Evolutionary conservation across 2,888 invertebrate genomes (phyloP).

Genomic region (Pachliopta kotzebuea): DNA sequence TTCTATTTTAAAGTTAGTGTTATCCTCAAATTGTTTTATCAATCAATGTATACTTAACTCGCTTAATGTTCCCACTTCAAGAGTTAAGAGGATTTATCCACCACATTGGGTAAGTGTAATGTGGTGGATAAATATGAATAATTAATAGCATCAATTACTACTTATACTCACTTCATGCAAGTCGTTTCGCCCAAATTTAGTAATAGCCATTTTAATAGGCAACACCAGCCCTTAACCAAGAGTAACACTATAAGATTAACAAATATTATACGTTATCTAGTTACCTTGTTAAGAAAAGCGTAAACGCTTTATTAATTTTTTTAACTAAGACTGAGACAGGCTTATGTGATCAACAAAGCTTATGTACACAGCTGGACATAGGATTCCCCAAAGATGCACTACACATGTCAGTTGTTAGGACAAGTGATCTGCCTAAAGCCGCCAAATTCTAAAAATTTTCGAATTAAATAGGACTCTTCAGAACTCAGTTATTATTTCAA

Average conservation of each 20-base stretch:
- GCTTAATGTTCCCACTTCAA: too few relatives aligned
- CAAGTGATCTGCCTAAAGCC: too few relatives aligned
- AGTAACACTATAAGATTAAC: not conserved
- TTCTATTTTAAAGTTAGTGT: too few relatives aligned
- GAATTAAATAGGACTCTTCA: too few relatives aligned
- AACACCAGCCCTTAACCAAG: not conserved
- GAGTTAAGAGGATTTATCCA: too few relatives aligned
- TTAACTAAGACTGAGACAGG: not conserved
- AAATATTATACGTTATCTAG: constrained; percentile 4
- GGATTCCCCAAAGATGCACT: too few relatives aligned
- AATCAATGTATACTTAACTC: not conserved
- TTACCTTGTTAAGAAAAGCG: not conserved
- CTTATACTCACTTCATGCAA: not conserved
- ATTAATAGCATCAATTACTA: not conserved
- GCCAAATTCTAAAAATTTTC: too few relatives aligned
- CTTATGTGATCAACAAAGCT: too few relatives aligned
- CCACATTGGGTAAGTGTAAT: too few relatives aligned
- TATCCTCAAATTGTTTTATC: not conserved
- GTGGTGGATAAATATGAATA: too few relatives aligned
- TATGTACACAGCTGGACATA: too few relatives aligned
- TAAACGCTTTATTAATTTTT: not conserved
- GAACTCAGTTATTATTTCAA: not conserved
- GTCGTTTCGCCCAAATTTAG: not conserved
- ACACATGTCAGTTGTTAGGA: too few relatives aligned
- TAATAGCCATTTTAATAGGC: not conserved